Evolutionary conservation across 2,888 invertebrate species (phyloP), one percentile per base, ranked within the genome.

Genomic region (Drosophila cyrtoloma): DNA sequence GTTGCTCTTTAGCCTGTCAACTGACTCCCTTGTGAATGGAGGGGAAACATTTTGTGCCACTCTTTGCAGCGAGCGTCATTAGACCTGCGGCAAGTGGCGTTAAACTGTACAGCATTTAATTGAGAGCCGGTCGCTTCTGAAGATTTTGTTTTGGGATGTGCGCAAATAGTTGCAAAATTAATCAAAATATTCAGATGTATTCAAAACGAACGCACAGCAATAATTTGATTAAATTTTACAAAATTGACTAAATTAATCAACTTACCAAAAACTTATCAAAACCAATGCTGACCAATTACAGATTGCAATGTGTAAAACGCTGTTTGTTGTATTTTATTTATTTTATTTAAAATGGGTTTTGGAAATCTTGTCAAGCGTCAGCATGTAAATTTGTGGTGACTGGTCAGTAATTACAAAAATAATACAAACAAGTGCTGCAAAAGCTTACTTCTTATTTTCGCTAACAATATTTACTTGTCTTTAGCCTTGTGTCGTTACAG

Each of bases 71-170:
- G 55, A 55, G 28, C 16, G 26, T 77, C 67, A 71, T 73, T 66
- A 79, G 67, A 58, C 22, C 62, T 73, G 77, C 68, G 84, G 84
- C 62, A 50, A 77, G 81, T 78, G 84, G 88, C 91, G 79, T 90
- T 88, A 83, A 90, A 86, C 91, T 92, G 90, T 90, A 83, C 84
- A 91, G 83, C 89, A 87, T 91, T 92, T 92, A 92, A 92, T 92
- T 92, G 92, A 91, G 89, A 92, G 89, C 84, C 91, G 85, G 91
- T 91, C 86, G 89, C 83, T 66, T 55, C 59, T 66, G 33, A 58
- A 65, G 55, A 37, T 51, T 53, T 47, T 79, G 68, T 58, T 63
- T 68, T 53, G 50, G 60, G 42, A 35, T 62, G 35, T 53, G 30
- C 42, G 47, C 56, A 65, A 78, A 71, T 76, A 63, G 67, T 71